These are phyloP conservation scores for Caenorhabditis angaria DNA, from an alignment of 2,888 invertebrate species.

Conservation along the genomic window DNA sequence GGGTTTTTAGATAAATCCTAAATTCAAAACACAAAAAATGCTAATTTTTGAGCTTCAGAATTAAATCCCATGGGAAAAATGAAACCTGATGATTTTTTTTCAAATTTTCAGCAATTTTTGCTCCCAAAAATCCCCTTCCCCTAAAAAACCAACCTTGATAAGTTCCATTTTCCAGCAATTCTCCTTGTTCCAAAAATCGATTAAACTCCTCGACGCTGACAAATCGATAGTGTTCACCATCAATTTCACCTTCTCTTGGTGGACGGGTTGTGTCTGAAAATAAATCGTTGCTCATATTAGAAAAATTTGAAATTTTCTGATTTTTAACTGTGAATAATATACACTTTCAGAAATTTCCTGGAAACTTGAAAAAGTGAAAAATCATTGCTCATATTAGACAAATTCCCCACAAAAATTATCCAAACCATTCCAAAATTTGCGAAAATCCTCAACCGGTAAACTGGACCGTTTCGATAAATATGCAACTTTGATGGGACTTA, in stretches of 20 bases:
- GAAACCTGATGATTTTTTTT: too few relatives aligned
- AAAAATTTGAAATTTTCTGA: too few relatives aligned
- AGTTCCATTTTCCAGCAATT: constrained; percentile 78
- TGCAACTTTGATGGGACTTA: constrained; percentile 26
- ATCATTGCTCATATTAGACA: not conserved
- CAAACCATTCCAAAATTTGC: constrained; percentile 16
- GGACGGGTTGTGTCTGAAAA: constrained; percentile 77
- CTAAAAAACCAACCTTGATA: constrained; percentile 78
- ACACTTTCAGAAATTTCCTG: not conserved
- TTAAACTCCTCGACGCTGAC: constrained; percentile 50
- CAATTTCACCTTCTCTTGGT: constrained; percentile 77
- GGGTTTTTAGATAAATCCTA: too few relatives aligned
- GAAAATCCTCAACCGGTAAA: constrained; percentile 33
- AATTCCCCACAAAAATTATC: not conserved
- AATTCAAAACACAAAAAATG: too few relatives aligned
- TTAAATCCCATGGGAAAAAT: too few relatives aligned
- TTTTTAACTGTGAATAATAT: not conserved
- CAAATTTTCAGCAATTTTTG: too few relatives aligned
- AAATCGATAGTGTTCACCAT: constrained; percentile 78
- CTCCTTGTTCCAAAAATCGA: constrained; percentile 73
- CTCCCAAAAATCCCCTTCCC: too few relatives aligned
- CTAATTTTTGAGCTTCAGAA: too few relatives aligned
- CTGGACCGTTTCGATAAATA: constrained; percentile 33
- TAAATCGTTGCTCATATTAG: too few relatives aligned
- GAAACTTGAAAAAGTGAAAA: not conserved